Conservation (phyloP, 2,888 invertebrate genomes). For the Cheilosia impressa region DNA sequence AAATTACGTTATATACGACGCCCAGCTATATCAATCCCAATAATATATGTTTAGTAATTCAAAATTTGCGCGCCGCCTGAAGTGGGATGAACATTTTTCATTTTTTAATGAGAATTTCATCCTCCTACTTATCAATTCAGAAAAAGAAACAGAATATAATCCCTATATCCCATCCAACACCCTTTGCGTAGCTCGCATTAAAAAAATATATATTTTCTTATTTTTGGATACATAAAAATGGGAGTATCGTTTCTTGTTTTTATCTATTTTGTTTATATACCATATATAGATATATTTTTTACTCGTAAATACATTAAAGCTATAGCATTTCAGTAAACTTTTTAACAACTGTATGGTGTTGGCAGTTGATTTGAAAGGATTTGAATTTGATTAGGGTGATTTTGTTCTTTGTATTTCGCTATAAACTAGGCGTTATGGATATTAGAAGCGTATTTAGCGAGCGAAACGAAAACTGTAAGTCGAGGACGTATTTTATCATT, state of each 20-base stretch:
- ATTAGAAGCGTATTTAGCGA: too few relatives aligned
- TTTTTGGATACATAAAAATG: not conserved
- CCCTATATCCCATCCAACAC: not conserved
- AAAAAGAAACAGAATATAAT: not conserved
- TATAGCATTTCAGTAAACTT: conserved; percentile 13
- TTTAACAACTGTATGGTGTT: not conserved
- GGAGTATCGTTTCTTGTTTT: not conserved
- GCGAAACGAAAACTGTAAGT: too few relatives aligned
- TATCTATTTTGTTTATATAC: not conserved
- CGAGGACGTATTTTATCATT: too few relatives aligned
- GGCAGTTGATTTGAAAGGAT: conserved; percentile 41
- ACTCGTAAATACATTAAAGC: not conserved
- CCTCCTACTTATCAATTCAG: conserved; percentile 7
- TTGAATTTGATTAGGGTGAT: conserved; percentile 38
- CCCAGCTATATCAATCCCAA: not conserved
- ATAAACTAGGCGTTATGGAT: not conserved
- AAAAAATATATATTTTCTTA: not conserved
- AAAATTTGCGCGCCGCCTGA: not conserved
- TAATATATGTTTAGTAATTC: not conserved
- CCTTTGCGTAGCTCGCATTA: not conserved
- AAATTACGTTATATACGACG: not conserved
- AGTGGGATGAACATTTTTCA: not conserved
- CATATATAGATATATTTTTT: not conserved
- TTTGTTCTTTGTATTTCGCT: not conserved
- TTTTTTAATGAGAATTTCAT: conserved; percentile 32